A percentile compares a stretch with the other conserved stretches of the same genome.
These are phyloP conservation scores for Notarius quadriscutis DNA, from an alignment of 2,113 vertebrate genomes.

Conservation along the genomic window DNA sequence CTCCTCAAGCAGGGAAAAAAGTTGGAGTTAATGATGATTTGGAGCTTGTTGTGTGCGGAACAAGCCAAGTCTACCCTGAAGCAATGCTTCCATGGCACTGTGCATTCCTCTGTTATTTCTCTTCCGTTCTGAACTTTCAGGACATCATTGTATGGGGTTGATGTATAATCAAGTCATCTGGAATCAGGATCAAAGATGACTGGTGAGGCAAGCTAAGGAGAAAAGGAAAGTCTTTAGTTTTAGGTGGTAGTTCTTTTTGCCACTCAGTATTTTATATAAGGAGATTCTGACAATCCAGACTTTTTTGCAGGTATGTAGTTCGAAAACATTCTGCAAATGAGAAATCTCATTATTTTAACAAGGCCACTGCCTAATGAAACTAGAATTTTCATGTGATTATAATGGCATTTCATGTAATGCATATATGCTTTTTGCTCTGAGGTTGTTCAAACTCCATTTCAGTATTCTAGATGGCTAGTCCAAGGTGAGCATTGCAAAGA, in stretches of 20 bases:
- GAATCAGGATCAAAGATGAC: conserved; percentile 46
- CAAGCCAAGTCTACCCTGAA: conserved; percentile 31
- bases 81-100: conserved; percentile 29
- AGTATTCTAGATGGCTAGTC: conserved; percentile 12
- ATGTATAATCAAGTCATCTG: conserved; percentile 33
- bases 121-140: conserved; percentile 42
- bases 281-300: conserved; percentile 16
- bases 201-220: conserved; percentile 40
- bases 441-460: conserved; percentile 36
- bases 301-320: conserved; percentile 28
- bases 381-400: conserved; percentile 29
- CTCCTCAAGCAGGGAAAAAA: conserved; percentile 44
- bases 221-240: conserved; percentile 3
- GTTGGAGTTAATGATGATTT: conserved; percentile 58
- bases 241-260: neutral
- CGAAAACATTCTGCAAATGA: conserved; percentile 41
- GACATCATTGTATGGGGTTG: conserved; percentile 4
- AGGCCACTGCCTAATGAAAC: conserved; percentile 49
- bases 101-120: conserved; percentile 25
- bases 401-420: conserved; percentile 36
- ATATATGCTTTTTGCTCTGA: conserved; percentile 23
- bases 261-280: neutral
- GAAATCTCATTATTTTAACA: conserved; percentile 58
- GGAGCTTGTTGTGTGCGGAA: conserved; percentile 32
- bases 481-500: neutral